Conservation (phyloP, 2,888 invertebrate genomes). For the Dryomyza anilis region DNA sequence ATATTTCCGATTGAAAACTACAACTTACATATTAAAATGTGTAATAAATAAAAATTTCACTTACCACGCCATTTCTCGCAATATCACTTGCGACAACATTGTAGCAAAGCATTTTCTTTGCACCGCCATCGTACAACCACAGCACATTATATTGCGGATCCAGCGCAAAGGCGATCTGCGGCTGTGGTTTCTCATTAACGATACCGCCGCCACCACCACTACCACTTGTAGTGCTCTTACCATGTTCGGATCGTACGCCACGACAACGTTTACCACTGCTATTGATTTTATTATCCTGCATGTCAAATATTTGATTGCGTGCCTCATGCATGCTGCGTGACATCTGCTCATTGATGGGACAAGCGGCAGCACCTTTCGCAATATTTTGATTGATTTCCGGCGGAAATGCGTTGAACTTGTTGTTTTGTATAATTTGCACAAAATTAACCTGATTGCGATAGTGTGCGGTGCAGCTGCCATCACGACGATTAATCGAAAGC, state of each 20-base stretch:
- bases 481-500: conserved; percentile 85
- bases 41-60: no score
- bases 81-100: conserved; percentile 83
- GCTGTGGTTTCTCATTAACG: conserved; percentile 48
- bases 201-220: conserved; percentile 15
- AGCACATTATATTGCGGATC: conserved; percentile 93
- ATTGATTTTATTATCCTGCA: conserved; percentile 49
- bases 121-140: conserved; percentile 84
- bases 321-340: conserved; percentile 61
- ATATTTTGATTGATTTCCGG: conserved; percentile 59
- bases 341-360: conserved; percentile 58
- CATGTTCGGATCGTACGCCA: conserved; percentile 41
- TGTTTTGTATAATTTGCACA: conserved; percentile 71
- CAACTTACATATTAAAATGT: no score
- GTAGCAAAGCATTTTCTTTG: conserved; percentile 70
- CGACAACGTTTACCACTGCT: conserved; percentile 32
- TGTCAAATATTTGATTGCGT: conserved; percentile 59
- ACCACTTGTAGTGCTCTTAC: conserved; percentile 34
- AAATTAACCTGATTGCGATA: conserved; percentile 85
- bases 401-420: conserved; percentile 45
- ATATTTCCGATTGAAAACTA: no score
- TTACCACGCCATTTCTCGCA: conserved; percentile 48
- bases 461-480: conserved; percentile 87
- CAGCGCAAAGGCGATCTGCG: conserved; percentile 63
- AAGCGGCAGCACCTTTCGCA: conserved; percentile 40